Percentiles rank a stretch among this genome's conserved stretches.
These are phyloP conservation scores for Salvelinus alpinus DNA, from an alignment of 2,113 vertebrate genomes.

Conservation along the genomic window DNA sequence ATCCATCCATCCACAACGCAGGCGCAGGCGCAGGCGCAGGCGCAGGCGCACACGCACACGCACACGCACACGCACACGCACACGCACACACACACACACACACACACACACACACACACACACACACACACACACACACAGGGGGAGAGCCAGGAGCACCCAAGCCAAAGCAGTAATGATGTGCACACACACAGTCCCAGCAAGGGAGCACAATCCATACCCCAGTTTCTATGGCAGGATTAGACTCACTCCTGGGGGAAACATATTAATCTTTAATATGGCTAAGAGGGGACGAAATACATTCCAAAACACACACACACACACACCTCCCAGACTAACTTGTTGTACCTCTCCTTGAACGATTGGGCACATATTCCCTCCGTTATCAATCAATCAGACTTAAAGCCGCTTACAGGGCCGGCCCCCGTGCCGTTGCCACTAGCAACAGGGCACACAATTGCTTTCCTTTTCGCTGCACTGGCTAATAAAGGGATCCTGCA, in stretches of 20 bases:
- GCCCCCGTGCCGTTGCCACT: slow-evolving; percentile 71
- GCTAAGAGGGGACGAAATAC: slow-evolving; percentile 18
- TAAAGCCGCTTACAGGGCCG: slow-evolving; percentile 61
- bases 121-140: too few relatives aligned
- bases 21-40: too few relatives aligned
- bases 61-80: too few relatives aligned
- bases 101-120: too few relatives aligned
- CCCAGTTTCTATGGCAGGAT: slow-evolving; percentile 44
- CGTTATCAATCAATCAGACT: slow-evolving; percentile 67
- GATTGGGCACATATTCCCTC: slow-evolving; percentile 53
- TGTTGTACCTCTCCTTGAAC: slow-evolving; percentile 45
- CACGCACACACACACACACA: too few relatives aligned
- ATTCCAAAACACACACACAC: slow-evolving; percentile 48
- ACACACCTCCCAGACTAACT: slow-evolving; percentile 26
- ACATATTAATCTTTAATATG: slow-evolving; percentile 28
- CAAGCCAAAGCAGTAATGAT: too few relatives aligned
- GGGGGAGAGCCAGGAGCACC: too few relatives aligned
- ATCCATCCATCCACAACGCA: background rate
- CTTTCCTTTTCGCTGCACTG: slow-evolving; percentile 15
- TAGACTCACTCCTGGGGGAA: slow-evolving; percentile 28
- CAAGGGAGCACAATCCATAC: slow-evolving; percentile 36
- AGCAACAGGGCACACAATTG: slow-evolving; percentile 75
- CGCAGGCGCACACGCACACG: too few relatives aligned
- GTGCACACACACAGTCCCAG: background rate
- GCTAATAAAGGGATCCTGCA: slow-evolving; percentile 26